Evolutionary conservation across 2,888 invertebrate species (phyloP).

Genomic region (Lacanobia wlatinum): DNA sequence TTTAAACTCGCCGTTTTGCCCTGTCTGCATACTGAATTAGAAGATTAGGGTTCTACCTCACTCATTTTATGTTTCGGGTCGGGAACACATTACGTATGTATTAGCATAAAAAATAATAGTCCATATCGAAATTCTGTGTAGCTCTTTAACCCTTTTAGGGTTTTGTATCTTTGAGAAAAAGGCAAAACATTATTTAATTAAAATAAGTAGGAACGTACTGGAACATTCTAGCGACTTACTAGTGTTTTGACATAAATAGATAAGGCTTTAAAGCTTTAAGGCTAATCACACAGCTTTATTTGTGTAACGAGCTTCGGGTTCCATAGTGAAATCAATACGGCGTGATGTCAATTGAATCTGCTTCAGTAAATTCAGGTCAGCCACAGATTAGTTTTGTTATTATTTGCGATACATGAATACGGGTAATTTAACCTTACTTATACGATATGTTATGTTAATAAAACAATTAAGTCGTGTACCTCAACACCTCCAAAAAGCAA

Average conservation of each 20-base stretch:
- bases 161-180: constrained; percentile 49
- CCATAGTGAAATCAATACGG: constrained; percentile 38
- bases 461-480: background rate
- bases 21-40: constrained; percentile 60
- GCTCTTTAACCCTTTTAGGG: constrained; percentile 53
- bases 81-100: constrained; percentile 55
- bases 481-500: too few species aligned
- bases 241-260: background rate
- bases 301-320: constrained; percentile 21
- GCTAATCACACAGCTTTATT: constrained; percentile 21
- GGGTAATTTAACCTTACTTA: too few species aligned
- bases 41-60: constrained; percentile 54
- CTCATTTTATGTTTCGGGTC: constrained; percentile 60
- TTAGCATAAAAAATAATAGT: constrained; percentile 62
- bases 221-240: constrained; percentile 4
- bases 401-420: background rate
- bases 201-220: constrained; percentile 3
- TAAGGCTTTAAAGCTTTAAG: constrained; percentile 7
- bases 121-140: constrained; percentile 41
- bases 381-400: constrained; percentile 11
- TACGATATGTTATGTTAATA: background rate
- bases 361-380: constrained; percentile 17
- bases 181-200: constrained; percentile 19
- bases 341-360: constrained; percentile 22
- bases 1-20: constrained; percentile 56